Evolutionary conservation across 1,140 invertebrate species (phyloP), one percentile per base, ranked within the genome.

Genomic region (Calycopis cecrops): DNA sequence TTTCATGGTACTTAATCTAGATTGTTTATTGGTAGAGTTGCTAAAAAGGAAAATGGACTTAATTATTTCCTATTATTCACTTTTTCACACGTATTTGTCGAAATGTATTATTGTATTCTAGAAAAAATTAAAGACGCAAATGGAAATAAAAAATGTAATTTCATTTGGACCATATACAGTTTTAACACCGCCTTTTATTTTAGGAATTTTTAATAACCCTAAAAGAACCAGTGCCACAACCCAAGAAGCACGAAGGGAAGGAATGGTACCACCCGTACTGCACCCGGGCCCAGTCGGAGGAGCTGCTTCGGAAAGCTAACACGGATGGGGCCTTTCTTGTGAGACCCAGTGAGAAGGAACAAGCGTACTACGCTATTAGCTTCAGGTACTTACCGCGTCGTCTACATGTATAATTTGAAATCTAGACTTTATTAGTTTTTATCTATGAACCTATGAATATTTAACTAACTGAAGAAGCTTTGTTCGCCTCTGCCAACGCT

Each of bases 301-400:
- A 97, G 52, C 91, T 97, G 72, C 81, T 99, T 16, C 93, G 92
- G 65, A 90, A 93, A 65, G 91, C 97, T 35, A 93, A 92, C 49
- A 92, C 91, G 0, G 96, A 98, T 85, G 97, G 97, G 3, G 96
- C 97, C 1, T 99, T 98, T 87, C 85, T 99, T 34, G 96, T 99
- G 0, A 86, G 98, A 56, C 93, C 94, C 4, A 95, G 93, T 73
- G 95, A 97, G 69, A 95, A 95, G 68, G 96, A 97, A 62, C 89
- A 90, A 3, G 93, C 93, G 69, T 93, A 93, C 10, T 98, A 95
- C 87, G 95, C 96, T n/a, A 97, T 99, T 67, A 98, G 96, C 56
- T 99, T 99, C 83, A 94, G 95, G 93, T 96, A 88, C 21, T 28
- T 28, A n/a, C n/a, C n/a, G n/a, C 21, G 6, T 28, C 21, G 2